Evolutionary conservation across 2,113 vertebrate species (phyloP), one percentile per base, ranked within the genome.

Genomic region (Sinosuthora webbiana): DNA sequence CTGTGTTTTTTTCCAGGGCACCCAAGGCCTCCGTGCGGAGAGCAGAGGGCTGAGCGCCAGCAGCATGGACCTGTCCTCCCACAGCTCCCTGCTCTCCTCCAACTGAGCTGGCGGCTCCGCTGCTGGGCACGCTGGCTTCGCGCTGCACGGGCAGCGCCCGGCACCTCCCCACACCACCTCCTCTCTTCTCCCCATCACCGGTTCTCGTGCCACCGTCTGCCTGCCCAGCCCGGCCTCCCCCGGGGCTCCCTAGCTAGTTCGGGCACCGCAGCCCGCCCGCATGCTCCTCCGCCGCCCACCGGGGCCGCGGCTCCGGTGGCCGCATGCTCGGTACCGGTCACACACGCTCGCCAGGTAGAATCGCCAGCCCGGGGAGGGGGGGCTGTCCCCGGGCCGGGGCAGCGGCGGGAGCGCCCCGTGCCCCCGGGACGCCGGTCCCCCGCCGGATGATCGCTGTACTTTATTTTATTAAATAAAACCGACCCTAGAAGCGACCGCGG

Each of bases 51-150:
- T 97, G 60, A 98, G 97, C 45, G 97, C 96, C 93, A 98, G 97
- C 95, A 98, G 97, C 74, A 94, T 96, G 91, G 97, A 97, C 88
- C 97, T 98, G 53, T 97, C 97, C 17, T 97, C 97, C 30, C 97
- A 97, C 95, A 97, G 96, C 90, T 97, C 96, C 41, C 78, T 97
- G 80, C 94, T 97, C n/a, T 95, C 96, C 65, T 95, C 97, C 94
- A 96, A 96, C 52, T 97, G 97, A 97, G 28, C 67, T 5, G 52
- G 35, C 65, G 8, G 9, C 65, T 62, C 55, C 2, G 42, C 73
- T 31, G 63, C 73, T 18, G 42, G 42, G 45, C 85, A 11, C 59
- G 41, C 21, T 64, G 11, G 79, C 83, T 69, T n/a, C 2, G 13
- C 15, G 35, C 75, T 33, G 53, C 57, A 5, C 30, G 4, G 75